These are phyloP conservation scores for Mycteria americana DNA, from an alignment of 2,797 vertebrate species.

Conservation along the genomic window DNA sequence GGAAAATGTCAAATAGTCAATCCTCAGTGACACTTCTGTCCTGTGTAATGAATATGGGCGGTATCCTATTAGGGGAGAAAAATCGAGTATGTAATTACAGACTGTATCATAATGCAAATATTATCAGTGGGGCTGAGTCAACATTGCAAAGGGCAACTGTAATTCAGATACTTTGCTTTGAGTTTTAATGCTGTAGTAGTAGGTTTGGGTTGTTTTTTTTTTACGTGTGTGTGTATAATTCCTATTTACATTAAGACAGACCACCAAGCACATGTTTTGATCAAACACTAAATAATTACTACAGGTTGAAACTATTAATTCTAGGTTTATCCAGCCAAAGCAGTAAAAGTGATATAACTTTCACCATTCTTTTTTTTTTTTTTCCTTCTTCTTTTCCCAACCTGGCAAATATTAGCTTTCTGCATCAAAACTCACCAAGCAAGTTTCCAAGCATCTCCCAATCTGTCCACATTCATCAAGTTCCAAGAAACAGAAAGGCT, in stretches of 20 bases:
- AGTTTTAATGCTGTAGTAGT: background rate
- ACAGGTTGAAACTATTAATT: background rate
- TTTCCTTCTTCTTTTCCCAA: background rate
- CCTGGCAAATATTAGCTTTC: background rate
- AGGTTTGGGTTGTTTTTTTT: background rate
- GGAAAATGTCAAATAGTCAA: background rate
- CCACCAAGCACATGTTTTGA: background rate
- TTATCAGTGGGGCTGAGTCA: background rate
- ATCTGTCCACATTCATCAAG: background rate
- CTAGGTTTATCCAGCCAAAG: background rate
- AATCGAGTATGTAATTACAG: background rate
- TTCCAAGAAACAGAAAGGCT: background rate
- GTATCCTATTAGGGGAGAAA: background rate
- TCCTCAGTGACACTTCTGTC: background rate
- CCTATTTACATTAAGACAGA: background rate
- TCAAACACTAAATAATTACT: background rate
- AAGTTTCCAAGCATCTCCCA: background rate
- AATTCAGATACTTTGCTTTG: background rate
- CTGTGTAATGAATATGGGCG: background rate
- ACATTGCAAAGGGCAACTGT: background rate
- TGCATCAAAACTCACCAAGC: background rate
- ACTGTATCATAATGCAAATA: background rate
- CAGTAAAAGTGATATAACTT: background rate
- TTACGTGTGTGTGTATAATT: background rate
- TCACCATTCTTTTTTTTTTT: background rate